Evolutionary conservation across 2,888 invertebrate genomes (phyloP).

Genomic region (Hydropsyche betteni): DNA sequence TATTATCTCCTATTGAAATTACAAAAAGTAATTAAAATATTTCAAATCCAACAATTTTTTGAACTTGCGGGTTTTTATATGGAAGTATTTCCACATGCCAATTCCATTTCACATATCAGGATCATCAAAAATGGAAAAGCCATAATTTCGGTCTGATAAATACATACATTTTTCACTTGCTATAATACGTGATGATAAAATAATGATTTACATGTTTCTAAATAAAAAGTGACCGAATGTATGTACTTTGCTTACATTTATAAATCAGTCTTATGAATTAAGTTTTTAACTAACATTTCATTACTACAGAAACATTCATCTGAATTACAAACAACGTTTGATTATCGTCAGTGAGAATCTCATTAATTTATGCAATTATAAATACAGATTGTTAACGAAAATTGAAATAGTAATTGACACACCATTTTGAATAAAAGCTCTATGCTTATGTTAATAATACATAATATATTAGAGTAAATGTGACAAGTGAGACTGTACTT

Average conservation of each 20-base stretch:
- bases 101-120: background rate
- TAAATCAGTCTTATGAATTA: slow-evolving; percentile 30
- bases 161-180: background rate
- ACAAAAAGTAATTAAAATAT: slow-evolving; percentile 8
- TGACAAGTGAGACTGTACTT: too few species aligned
- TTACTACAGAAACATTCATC: too few species aligned
- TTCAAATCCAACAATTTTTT: slow-evolving; percentile 3
- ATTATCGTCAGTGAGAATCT: too few species aligned
- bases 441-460: too few species aligned
- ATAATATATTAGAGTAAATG: too few species aligned
- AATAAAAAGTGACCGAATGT: background rate
- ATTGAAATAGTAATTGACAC: too few species aligned
- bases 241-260: slow-evolving; percentile 1
- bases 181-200: background rate
- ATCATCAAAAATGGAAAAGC: slow-evolving; percentile 1
- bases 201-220: background rate
- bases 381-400: too few species aligned
- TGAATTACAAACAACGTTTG: too few species aligned
- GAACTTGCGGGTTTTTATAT: background rate
- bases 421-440: too few species aligned
- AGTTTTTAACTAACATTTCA: background rate
- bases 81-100: background rate
- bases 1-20: background rate
- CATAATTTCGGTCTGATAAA: background rate
- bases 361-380: too few species aligned